These are phyloP conservation scores for Drosophila neonasuta DNA, from an alignment of 2,888 invertebrate species.

Conservation along the genomic window DNA sequence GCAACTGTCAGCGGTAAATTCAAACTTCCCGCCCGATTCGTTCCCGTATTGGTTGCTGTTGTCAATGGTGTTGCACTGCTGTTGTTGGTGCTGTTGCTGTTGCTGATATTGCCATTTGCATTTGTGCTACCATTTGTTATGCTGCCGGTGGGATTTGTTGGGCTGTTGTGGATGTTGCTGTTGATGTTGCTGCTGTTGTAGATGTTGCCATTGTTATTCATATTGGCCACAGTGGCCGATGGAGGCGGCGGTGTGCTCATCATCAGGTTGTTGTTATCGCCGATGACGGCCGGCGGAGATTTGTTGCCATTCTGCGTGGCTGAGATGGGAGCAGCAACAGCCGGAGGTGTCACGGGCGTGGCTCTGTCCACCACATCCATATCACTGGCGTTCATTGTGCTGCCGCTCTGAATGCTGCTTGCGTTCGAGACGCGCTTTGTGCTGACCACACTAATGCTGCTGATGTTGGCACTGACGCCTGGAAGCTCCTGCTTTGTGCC, in stretches of 20 bases:
- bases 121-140: slow-evolving; percentile 32
- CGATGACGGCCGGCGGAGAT: slow-evolving; percentile 33
- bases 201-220: slow-evolving; percentile 62
- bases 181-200: slow-evolving; percentile 36
- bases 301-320: slow-evolving; percentile 57
- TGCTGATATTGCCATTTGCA: slow-evolving; percentile 16
- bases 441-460: slow-evolving; percentile 76
- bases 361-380: slow-evolving; percentile 67
- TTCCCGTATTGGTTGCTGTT: slow-evolving; percentile 35
- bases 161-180: slow-evolving; percentile 15
- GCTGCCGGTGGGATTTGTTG: slow-evolving; percentile 1
- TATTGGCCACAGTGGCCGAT: slow-evolving; percentile 57
- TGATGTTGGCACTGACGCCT: slow-evolving; percentile 75
- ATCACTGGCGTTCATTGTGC: slow-evolving; percentile 59
- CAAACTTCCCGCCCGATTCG: slow-evolving; percentile 82
- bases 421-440: slow-evolving; percentile 70
- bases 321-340: slow-evolving; percentile 28
- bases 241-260: slow-evolving; percentile 60
- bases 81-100: slow-evolving; percentile 6
- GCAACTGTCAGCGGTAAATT: slow-evolving; percentile 96
- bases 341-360: slow-evolving; percentile 24
- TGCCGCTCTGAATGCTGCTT: slow-evolving; percentile 67
- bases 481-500: slow-evolving; percentile 74
- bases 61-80: slow-evolving; percentile 40
- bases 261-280: slow-evolving; percentile 25